Evolutionary conservation across 2,888 invertebrate species (phyloP), one percentile per base, ranked within the genome.

Genomic region (Harpalus rubripes): DNA sequence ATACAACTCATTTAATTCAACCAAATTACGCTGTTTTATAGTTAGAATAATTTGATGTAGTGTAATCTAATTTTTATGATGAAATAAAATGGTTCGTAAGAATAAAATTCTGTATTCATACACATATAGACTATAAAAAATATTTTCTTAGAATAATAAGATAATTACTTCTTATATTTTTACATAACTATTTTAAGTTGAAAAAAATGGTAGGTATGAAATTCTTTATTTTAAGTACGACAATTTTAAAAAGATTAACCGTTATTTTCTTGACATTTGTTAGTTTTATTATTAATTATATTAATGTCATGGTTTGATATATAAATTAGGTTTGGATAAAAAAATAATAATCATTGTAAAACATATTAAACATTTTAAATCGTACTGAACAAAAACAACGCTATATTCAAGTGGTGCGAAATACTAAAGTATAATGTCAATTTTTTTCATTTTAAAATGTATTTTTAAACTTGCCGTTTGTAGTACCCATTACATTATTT

Each of bases 1-100:
- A 72, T 72, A 72, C 41, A 72, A 72, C 41, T 72, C 72, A 72
- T 72, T 72, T 72, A 72, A 72, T 72, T 72, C 41, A 72, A 72
- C 72, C 72, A 41, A 72, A 72, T 72, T 72, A 72, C 15, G 2
- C 8, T 39, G 15, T 39, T 44, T 72, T 16, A 63, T 63, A 63
- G 22, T 72, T 72, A 72, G 16, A 72, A 39, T 41, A 39, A 44
- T 39, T 72, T 41, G 41, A 32, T 32, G 32, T 72, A 52, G 74
- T 44, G 44, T 74, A 74, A 74, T 74, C 74, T 52, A 74, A 52
- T 52, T 74, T 41, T 72, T 72, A 72, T 63, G 44, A 15, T 68
- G 68, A 32, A 68, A 63, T 63, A 18, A 12, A 63, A 39, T n/a
- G 68, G 26, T 63, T 26, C 63, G 32, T 12, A 26, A 12, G 41